Conservation (phyloP, 2,113 vertebrate species). For the Elephantulus edwardii region DNA sequence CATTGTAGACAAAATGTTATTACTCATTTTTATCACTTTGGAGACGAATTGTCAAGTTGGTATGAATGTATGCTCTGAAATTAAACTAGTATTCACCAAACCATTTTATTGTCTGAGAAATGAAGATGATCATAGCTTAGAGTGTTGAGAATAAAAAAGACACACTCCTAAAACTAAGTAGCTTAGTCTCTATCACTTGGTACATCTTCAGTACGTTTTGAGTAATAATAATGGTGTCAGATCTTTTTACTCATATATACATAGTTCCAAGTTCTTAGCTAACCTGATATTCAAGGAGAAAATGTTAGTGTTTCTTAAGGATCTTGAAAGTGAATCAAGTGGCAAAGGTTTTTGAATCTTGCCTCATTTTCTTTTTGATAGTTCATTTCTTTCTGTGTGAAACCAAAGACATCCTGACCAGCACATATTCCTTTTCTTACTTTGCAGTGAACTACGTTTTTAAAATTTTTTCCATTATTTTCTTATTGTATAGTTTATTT, state of each 20-base stretch:
- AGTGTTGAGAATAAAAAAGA: constrained; percentile 7
- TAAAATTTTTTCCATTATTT: too few relatives aligned
- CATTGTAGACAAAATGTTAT: background rate
- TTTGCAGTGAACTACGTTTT: background rate
- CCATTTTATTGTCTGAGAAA: background rate
- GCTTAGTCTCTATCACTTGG: background rate
- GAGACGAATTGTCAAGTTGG: background rate
- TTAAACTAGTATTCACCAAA: background rate
- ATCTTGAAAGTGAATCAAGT: background rate
- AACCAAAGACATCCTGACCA: background rate
- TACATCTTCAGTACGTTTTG: background rate
- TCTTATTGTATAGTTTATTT: too few relatives aligned
- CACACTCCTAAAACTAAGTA: background rate
- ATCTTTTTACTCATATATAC: background rate
- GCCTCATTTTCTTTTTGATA: background rate
- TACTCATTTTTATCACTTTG: background rate
- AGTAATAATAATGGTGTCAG: background rate
- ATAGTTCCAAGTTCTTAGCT: background rate
- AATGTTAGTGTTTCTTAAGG: background rate
- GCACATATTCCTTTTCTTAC: background rate
- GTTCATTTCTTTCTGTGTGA: background rate
- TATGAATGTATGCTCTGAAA: background rate
- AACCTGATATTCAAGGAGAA: background rate
- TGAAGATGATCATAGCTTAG: background rate
- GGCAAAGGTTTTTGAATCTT: background rate